phyloP scores from a whole-genome alignment of 1,140 invertebrate genomes.

The Agrilus planipennis region DNA sequence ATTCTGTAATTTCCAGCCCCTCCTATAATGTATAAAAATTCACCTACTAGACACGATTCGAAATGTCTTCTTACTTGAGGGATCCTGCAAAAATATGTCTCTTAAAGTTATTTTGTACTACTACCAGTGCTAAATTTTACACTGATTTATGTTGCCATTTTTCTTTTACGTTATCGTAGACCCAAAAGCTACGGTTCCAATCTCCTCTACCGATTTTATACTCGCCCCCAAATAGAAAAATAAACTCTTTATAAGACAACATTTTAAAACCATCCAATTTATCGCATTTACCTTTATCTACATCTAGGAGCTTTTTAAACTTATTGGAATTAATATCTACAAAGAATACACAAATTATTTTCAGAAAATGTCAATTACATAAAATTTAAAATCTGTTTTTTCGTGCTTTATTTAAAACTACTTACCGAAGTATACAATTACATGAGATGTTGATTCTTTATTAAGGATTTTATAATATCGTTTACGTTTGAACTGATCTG shows the following conservation, averaged over 20 bases:
- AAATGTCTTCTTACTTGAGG: constrained; percentile 24
- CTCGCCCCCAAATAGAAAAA: constrained; percentile 28
- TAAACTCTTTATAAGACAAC: constrained; percentile 21
- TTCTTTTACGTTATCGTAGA: constrained; percentile 20
- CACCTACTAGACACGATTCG: constrained; percentile 18
- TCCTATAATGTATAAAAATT: constrained; percentile 23
- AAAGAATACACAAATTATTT: constrained; percentile 3
- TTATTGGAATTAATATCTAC: constrained; percentile 1
- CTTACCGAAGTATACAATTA: neutral
- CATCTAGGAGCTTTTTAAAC: constrained; percentile 6
- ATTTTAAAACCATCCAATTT: constrained; percentile 20
- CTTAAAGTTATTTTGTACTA: neutral
- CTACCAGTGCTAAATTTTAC: constrained; percentile 12
- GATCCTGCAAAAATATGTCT: constrained; percentile 8
- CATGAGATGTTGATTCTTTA: neutral
- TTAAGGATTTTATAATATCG: too few species aligned
- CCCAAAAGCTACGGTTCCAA: constrained; percentile 26
- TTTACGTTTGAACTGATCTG: too few species aligned
- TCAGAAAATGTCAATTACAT: neutral
- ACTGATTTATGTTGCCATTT: constrained; percentile 19
- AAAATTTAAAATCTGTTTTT: too few species aligned
- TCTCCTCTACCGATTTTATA: constrained; percentile 15
- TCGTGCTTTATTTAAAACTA: too few species aligned
- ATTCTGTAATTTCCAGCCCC: constrained; percentile 24
- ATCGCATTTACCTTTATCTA: constrained; percentile 10